Evolutionary conservation across 2,888 invertebrate species (phyloP).

Genomic region (Nephrotoma flavescens): DNA sequence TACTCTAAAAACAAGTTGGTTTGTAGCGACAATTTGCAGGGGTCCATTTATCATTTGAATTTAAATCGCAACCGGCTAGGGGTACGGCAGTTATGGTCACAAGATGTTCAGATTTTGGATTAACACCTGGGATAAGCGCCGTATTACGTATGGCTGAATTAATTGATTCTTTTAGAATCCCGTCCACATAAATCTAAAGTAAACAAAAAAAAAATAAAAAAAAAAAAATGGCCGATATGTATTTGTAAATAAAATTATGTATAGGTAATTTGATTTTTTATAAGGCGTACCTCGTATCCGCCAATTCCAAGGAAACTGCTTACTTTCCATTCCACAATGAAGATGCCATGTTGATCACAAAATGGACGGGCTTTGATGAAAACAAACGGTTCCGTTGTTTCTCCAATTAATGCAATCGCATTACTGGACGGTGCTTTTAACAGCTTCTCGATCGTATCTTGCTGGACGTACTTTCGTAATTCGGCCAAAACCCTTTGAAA

Average conservation of each 20-base stretch:
- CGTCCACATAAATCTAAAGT: conserved; percentile 26
- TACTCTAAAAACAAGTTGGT: background rate
- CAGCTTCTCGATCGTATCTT: background rate
- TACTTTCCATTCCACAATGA: conserved; percentile 24
- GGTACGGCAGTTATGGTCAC: conserved; percentile 21
- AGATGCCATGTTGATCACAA: conserved; percentile 15
- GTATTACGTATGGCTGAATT: conserved; percentile 22
- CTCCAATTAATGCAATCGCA: background rate
- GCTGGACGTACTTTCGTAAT: background rate
- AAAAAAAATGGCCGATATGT: background rate
- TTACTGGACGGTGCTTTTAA: background rate
- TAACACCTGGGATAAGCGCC: conserved; percentile 23
- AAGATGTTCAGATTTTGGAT: conserved; percentile 21
- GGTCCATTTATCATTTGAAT: background rate
- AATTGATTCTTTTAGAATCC: conserved; percentile 24
- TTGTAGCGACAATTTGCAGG: background rate
- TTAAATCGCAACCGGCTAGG: conserved; percentile 12
- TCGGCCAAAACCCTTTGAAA: background rate
- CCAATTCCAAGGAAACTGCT: conserved; percentile 21
- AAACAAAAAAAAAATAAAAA: background rate
- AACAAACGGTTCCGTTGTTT: background rate
- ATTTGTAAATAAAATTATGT: background rate
- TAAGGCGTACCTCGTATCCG: conserved; percentile 24
- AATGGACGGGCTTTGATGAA: background rate
- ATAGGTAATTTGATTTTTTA: background rate